Conservation (phyloP, 35 echinoderm and acorn worm species). For the Ophiothrix spiculata region DNA sequence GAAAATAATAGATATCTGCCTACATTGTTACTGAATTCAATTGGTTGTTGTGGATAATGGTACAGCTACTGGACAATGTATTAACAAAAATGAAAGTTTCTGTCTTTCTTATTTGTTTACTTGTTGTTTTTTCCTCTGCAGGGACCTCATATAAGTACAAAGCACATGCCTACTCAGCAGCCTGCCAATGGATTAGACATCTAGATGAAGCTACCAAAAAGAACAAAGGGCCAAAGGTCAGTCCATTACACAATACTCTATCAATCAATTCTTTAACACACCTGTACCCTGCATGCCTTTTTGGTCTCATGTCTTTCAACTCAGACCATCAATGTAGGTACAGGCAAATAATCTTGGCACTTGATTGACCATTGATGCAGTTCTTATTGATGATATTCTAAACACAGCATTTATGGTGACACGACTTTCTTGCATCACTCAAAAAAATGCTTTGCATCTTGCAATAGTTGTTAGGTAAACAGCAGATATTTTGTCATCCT, state of each 20-base stretch:
- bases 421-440: too few relatives aligned
- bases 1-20: too few relatives aligned
- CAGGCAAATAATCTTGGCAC: too few relatives aligned
- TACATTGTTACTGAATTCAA: neutral
- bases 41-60: neutral
- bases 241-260: neutral
- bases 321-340: too few relatives aligned
- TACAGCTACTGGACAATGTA: neutral
- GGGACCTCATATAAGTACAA: constrained; percentile 98
- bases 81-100: neutral
- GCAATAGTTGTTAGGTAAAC: too few relatives aligned
- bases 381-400: too few relatives aligned
- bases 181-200: constrained; percentile 86
- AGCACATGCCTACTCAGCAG: constrained; percentile 64
- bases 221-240: constrained; percentile 83
- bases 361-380: too few relatives aligned
- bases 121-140: constrained; percentile 32
- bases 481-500: too few relatives aligned
- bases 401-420: too few relatives aligned
- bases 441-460: too few relatives aligned
- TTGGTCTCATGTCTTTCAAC: neutral
- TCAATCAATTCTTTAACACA: neutral
- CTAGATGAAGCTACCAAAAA: constrained; percentile 94
- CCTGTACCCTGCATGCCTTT: neutral
- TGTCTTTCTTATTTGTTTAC: neutral